A percentile compares a stretch with the other conserved stretches of the same genome.
Evolutionary conservation across 2,113 vertebrate genomes (phyloP).

Genomic region (Thamnaconus septentrionalis): DNA sequence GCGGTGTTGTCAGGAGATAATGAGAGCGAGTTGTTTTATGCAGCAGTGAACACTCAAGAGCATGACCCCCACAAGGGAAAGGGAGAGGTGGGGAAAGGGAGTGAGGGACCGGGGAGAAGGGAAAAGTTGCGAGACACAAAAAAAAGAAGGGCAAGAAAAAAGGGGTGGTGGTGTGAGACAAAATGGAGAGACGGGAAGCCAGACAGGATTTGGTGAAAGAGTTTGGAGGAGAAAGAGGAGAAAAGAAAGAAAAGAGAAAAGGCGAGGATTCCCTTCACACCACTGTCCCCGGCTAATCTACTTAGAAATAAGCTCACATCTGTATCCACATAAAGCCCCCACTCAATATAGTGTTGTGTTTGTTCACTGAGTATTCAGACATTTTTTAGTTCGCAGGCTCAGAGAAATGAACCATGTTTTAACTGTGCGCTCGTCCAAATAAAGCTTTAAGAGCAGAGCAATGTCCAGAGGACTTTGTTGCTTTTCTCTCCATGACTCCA

Average conservation of each 20-base stretch:
- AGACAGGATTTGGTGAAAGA: conserved; percentile 4
- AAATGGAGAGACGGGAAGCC: background rate
- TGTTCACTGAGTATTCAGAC: conserved; percentile 28
- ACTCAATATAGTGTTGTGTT: conserved; percentile 36
- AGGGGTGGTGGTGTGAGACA: background rate
- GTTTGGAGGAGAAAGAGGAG: conserved; percentile 35
- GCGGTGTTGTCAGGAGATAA: conserved; percentile 50
- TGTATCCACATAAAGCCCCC: conserved; percentile 51
- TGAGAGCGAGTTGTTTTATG: conserved; percentile 57
- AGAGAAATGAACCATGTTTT: conserved; percentile 32
- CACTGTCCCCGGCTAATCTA: conserved; percentile 63
- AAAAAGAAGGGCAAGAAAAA: conserved; percentile 8
- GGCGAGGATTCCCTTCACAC: conserved; percentile 58
- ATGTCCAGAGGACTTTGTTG: background rate
- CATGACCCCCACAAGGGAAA: conserved; percentile 50
- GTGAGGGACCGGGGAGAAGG: conserved; percentile 8
- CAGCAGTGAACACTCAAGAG: conserved; percentile 51
- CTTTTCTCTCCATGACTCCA: too few relatives aligned
- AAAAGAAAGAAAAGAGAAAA: conserved; percentile 27
- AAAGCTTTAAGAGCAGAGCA: conserved; percentile 26
- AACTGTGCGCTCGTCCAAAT: conserved; percentile 24
- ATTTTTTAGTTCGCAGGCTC: conserved; percentile 34
- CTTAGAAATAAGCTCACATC: conserved; percentile 66
- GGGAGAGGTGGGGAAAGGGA: conserved; percentile 7
- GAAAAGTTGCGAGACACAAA: background rate